These are phyloP conservation scores for Ectemnius lituratus DNA, from an alignment of 2,888 invertebrate genomes.

Conservation along the genomic window DNA sequence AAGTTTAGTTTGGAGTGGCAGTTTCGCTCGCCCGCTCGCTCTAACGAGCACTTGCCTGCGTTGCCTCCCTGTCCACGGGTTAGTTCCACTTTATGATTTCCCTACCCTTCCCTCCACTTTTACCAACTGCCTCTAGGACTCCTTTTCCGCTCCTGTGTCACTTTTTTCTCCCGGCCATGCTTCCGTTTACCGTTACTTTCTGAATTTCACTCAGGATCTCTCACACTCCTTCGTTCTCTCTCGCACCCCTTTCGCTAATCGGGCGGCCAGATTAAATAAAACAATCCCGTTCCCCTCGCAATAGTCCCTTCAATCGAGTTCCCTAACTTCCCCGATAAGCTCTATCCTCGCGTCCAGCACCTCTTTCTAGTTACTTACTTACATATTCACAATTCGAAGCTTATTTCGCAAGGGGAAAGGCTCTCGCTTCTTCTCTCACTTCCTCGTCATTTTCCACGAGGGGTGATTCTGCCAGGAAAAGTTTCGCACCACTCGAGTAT, in stretches of 20 bases:
- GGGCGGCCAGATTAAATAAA: conserved; percentile 32
- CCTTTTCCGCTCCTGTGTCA: conserved; percentile 3
- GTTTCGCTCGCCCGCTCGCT: conserved; percentile 14
- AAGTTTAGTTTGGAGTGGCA: conserved; percentile 32
- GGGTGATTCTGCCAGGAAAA: conserved; percentile 1
- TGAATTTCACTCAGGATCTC: background rate
- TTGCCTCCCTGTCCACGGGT: conserved; percentile 9
- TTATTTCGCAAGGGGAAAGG: conserved; percentile 25
- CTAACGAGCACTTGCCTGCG: too few relatives aligned
- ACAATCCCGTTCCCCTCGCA: conserved; percentile 17
- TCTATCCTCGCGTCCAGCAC: conserved; percentile 20
- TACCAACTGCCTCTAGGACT: conserved; percentile 4
- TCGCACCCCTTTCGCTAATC: background rate
- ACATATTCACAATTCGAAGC: conserved; percentile 58
- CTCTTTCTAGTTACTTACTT: conserved; percentile 52
- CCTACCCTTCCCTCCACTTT: conserved; percentile 1
- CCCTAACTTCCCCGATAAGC: conserved; percentile 41
- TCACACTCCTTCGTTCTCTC: background rate
- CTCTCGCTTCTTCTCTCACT: conserved; percentile 9
- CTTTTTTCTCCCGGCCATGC: background rate
- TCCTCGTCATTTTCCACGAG: background rate
- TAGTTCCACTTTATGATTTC: conserved; percentile 14
- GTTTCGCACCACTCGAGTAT: background rate
- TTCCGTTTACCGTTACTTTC: background rate
- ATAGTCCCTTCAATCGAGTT: conserved; percentile 42